Base-by-base conservation (phyloP, 2,888 invertebrate genomes). In the Embidobia sp. region DNA sequence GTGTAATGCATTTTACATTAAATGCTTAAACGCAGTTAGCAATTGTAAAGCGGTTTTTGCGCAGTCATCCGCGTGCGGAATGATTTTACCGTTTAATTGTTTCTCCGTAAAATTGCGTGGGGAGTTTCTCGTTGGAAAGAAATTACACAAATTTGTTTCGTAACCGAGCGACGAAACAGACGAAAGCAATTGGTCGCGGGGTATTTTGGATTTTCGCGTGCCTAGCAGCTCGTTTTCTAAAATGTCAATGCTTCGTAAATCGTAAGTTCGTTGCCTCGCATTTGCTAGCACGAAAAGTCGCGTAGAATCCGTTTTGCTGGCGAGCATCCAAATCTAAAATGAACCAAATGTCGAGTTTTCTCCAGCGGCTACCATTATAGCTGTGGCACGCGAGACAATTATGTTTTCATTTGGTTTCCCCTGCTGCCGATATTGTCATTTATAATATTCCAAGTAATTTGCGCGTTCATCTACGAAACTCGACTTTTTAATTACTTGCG, bases 271-370 rank as follows among this genome's bases (percentile, higher is more conserved):
- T 78, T 78, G 77, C 77, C 73, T 78, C 73, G 64, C 59, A 64
- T 78, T 78, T 78, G 64, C 77, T 63, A 73, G 63, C 69, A 67
- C 73, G 77, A 69, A 74, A 78, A 74, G 63, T 37, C 69, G 51
- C 73, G 57, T 69, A 78, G 77, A 77, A 77, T 74, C 74, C 63
- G 77, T 69, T 77, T 64, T 18, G 64, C 66, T 74, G 74, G 78
- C 78, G 40, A 8, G 48, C 57, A 16, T 63, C 73, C 74, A 78
- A 74, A 78, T 78, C 78, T 78, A 78, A 78, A 78, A 78, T 69
- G 78, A 78, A 78, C 73, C 77, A 64, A 78, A 78, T 78, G 77
- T 64, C 69, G 77, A 73, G 70, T 78, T 78, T 74, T 74, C 78
- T 66, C 74, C 78, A 78, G 74, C 53, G 18, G 22, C 33, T 66